Percentiles rank a stretch among this genome's conserved stretches.
phyloP scores from a whole-genome alignment of 2,888 invertebrate genomes.

The Cephus sareptanus region DNA sequence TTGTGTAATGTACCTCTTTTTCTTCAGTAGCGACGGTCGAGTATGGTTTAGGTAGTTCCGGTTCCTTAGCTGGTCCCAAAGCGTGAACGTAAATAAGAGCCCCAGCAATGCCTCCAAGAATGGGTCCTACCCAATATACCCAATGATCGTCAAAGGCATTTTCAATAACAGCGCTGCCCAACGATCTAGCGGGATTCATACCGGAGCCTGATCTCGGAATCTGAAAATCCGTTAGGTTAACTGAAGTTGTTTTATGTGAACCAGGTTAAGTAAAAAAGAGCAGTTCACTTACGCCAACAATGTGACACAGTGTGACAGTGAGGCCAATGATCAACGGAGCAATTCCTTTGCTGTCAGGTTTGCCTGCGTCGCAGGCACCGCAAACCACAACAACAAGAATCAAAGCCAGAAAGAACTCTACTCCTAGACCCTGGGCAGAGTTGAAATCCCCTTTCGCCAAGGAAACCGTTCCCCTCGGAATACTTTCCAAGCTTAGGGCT shows the following conservation, averaged over 20 bases:
- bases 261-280: background rate
- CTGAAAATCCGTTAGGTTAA: constrained; percentile 52
- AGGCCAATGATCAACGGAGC: constrained; percentile 91
- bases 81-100: constrained; percentile 79
- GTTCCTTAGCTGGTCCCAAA: constrained; percentile 59
- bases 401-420: constrained; percentile 91
- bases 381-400: constrained; percentile 91
- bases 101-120: constrained; percentile 82
- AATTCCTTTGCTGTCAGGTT: constrained; percentile 82
- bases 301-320: constrained; percentile 85
- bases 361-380: constrained; percentile 84
- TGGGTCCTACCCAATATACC: constrained; percentile 93
- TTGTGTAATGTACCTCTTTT: constrained; percentile 59
- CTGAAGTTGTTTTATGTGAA: background rate
- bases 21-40: constrained; percentile 63
- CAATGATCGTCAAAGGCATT: constrained; percentile 83
- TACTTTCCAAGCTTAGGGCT: constrained; percentile 75
- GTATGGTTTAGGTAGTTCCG: constrained; percentile 57
- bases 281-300: constrained; percentile 77
- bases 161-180: constrained; percentile 87
- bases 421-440: constrained; percentile 84
- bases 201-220: constrained; percentile 81
- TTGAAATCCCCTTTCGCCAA: constrained; percentile 71
- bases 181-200: constrained; percentile 92
- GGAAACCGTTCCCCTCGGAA: constrained; percentile 77